phyloP scores from a whole-genome alignment of 2,888 invertebrate genomes.

The Arrhopalites spinosus region DNA sequence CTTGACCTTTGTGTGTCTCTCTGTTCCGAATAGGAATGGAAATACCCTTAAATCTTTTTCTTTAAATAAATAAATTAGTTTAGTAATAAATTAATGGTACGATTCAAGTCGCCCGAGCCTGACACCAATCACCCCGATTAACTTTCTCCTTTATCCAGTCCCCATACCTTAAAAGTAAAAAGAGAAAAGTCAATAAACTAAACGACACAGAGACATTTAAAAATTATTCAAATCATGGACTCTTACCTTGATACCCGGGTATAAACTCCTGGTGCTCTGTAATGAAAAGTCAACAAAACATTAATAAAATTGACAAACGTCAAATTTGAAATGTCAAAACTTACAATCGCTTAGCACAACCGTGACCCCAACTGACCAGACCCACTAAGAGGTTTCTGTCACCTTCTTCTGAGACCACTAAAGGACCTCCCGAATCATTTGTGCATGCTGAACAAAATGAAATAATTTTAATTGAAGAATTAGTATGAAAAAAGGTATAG shows the following conservation, averaged over 20 bases:
- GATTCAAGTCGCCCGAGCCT: neutral
- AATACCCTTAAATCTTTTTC: too few relatives aligned
- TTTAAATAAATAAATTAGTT: too few relatives aligned
- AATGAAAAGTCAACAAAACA: too few relatives aligned
- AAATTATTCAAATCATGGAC: too few relatives aligned
- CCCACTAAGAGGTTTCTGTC: conserved; percentile 35
- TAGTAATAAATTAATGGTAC: too few relatives aligned
- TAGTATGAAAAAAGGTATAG: neutral
- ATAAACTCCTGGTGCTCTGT: neutral
- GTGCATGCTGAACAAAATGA: neutral
- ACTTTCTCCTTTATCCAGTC: neutral
- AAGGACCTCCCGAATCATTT: conserved; percentile 48
- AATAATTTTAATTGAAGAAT: neutral
- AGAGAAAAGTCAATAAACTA: too few relatives aligned
- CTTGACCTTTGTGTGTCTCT: too few relatives aligned
- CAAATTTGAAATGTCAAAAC: too few relatives aligned
- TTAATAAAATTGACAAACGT: too few relatives aligned
- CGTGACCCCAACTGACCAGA: neutral
- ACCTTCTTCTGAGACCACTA: conserved; percentile 37
- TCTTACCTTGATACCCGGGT: neutral
- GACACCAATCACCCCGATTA: conserved; percentile 4
- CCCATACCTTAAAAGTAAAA: neutral
- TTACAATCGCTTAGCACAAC: neutral
- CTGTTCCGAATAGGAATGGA: too few relatives aligned
- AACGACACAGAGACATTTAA: too few relatives aligned